phyloP scores from a whole-genome alignment of 2,113 vertebrate species.

The Ochotona princeps region DNA sequence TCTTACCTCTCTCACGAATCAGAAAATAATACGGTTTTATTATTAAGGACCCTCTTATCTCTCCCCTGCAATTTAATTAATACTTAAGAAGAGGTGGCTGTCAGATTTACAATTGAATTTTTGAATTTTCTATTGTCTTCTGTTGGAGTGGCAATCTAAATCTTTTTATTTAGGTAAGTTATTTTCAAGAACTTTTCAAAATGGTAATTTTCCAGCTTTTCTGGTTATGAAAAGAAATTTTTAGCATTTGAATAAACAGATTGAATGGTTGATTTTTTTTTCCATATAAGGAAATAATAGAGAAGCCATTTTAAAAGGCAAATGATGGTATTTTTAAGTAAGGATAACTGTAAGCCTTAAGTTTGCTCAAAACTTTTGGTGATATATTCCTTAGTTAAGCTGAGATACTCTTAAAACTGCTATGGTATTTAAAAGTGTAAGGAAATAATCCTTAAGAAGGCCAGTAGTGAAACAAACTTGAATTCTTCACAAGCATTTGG shows the following conservation, averaged over 20 bases:
- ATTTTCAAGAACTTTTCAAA: slow-evolving; percentile 82
- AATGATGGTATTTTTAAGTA: slow-evolving; percentile 52
- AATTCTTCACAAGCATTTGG: slow-evolving; percentile 16
- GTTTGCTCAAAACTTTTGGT: slow-evolving; percentile 20
- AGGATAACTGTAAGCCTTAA: slow-evolving; percentile 48
- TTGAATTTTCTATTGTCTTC: slow-evolving; percentile 80
- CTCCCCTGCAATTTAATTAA: slow-evolving; percentile 76
- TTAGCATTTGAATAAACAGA: slow-evolving; percentile 77
- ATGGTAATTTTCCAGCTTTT: slow-evolving; percentile 79
- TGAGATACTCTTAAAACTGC: not conserved
- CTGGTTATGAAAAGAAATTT: slow-evolving; percentile 66
- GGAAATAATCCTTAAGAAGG: not conserved
- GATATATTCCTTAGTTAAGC: not conserved
- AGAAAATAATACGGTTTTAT: slow-evolving; percentile 73
- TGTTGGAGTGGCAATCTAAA: slow-evolving; percentile 80
- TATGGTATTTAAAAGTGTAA: not conserved
- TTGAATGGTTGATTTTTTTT: slow-evolving; percentile 59
- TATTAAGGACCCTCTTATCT: slow-evolving; percentile 73
- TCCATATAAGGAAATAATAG: slow-evolving; percentile 70
- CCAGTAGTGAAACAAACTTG: not conserved
- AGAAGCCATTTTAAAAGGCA: slow-evolving; percentile 56
- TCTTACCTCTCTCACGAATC: slow-evolving; percentile 71
- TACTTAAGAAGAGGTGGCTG: slow-evolving; percentile 76
- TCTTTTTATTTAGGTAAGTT: slow-evolving; percentile 79
- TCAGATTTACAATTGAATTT: slow-evolving; percentile 76